Conservation (phyloP, 1,140 invertebrate genomes). For the Panonychus citri region DNA sequence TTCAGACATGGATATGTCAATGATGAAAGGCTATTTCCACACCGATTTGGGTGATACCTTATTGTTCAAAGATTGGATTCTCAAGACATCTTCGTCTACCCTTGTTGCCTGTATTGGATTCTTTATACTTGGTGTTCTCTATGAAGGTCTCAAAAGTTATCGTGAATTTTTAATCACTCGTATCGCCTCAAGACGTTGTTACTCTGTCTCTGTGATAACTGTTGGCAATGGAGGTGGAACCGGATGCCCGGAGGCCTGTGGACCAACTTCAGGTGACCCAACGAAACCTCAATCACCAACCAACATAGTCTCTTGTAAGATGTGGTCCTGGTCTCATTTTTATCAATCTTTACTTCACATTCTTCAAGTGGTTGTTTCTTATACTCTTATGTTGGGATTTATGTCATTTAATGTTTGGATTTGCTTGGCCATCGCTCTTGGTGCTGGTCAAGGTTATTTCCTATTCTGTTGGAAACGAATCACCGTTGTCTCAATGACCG, state of each 20-base stretch:
- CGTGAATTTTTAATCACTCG: conserved; percentile 1
- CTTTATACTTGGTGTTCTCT: conserved; percentile 8
- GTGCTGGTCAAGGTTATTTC: conserved; percentile 26
- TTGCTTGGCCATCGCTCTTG: conserved; percentile 25
- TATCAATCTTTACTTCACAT: conserved; percentile 70
- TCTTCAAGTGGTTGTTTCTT: conserved; percentile 26
- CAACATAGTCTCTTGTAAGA: not conserved
- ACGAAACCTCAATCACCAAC: not conserved
- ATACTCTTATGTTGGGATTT: conserved; percentile 30
- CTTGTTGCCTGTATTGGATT: conserved; percentile 7
- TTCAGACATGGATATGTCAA: no score
- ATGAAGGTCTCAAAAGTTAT: conserved; percentile 11
- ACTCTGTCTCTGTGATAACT: not conserved
- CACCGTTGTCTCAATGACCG: not conserved
- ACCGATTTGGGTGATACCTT: not conserved
- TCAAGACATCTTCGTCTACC: not conserved
- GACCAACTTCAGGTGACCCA: not conserved
- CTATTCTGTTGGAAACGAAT: not conserved
- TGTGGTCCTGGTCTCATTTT: conserved; percentile 16
- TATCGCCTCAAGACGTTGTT: not conserved
- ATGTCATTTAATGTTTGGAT: conserved; percentile 32
- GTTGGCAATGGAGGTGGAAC: not conserved
- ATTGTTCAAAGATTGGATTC: not conserved
- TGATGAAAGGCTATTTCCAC: conserved; percentile 6
- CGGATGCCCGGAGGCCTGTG: not conserved